Conservation (phyloP, 37 sponge, comb jelly and placozoan genomes). For the Oscarella lobularis region DNA sequence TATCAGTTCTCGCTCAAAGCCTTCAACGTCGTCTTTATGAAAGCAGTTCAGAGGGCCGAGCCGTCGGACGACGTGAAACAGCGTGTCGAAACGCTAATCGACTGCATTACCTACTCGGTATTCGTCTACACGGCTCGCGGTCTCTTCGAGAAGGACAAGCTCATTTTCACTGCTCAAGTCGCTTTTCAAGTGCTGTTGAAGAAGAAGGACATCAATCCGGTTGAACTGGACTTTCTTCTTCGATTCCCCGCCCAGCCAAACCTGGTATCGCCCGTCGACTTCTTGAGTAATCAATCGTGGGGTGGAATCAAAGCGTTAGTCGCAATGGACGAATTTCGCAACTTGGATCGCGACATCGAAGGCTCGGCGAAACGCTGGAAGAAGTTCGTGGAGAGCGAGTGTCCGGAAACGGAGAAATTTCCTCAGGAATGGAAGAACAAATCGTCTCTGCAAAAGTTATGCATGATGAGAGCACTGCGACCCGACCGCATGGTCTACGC, state of each 20-base stretch:
- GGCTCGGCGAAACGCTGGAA: slow-evolving; percentile 98
- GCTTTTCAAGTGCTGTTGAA: slow-evolving; percentile 86
- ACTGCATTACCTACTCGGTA: slow-evolving; percentile 78
- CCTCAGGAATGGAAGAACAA: slow-evolving; percentile 99
- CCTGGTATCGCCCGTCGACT: slow-evolving; percentile 89
- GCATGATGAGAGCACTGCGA: slow-evolving; percentile 93
- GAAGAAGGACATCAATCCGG: slow-evolving; percentile 71
- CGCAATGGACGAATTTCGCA: slow-evolving; percentile 91
- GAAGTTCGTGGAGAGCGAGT: slow-evolving; percentile 98
- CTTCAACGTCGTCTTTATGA: slow-evolving; percentile 87
- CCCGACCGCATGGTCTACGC: slow-evolving; percentile 99
- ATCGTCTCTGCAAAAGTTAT: slow-evolving; percentile 86
- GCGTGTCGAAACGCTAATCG: slow-evolving; percentile 78
- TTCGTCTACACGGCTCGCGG: slow-evolving; percentile 85
- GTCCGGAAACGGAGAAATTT: slow-evolving; percentile 96
- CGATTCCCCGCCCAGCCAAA: slow-evolving; percentile 81
- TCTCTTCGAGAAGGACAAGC: slow-evolving; percentile 92
- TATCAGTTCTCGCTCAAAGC: slow-evolving; percentile 91
- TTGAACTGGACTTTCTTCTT: slow-evolving; percentile 88
- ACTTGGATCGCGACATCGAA: slow-evolving; percentile 91
- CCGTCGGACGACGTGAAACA: slow-evolving; percentile 57
- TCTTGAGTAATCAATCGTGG: slow-evolving; percentile 81
- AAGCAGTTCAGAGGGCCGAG: slow-evolving; percentile 75
- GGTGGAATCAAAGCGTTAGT: slow-evolving; percentile 93
- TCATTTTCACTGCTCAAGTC: slow-evolving; percentile 97